phyloP scores from a whole-genome alignment of 2,113 vertebrate species.

The Hystrix cristata region DNA sequence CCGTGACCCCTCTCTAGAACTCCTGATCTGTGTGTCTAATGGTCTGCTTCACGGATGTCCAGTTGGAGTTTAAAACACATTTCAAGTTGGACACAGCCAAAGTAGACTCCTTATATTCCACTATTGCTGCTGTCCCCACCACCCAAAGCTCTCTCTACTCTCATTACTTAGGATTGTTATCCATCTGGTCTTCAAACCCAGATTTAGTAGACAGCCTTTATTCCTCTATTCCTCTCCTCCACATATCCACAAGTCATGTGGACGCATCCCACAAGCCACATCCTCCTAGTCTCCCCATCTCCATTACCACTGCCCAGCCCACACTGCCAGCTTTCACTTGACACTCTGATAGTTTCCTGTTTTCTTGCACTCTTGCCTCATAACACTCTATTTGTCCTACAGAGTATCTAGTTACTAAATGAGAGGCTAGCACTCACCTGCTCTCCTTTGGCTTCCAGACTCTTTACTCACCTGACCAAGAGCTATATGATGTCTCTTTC shows the following conservation, averaged over 20 bases:
- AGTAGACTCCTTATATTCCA: background rate
- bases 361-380: background rate
- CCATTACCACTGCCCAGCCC: background rate
- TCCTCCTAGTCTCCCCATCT: background rate
- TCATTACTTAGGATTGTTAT: background rate
- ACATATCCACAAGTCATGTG: background rate
- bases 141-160: background rate
- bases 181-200: background rate
- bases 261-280: background rate
- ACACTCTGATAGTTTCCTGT: background rate
- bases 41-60: background rate
- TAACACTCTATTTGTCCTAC: background rate
- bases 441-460: background rate
- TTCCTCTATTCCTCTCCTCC: background rate
- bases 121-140: background rate
- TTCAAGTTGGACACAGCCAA: background rate
- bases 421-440: background rate
- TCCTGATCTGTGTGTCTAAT: background rate
- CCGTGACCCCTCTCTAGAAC: background rate
- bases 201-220: background rate
- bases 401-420: background rate
- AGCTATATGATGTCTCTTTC: background rate
- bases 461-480: background rate
- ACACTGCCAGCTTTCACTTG: background rate
- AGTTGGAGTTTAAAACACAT: background rate